Evolutionary conservation across 1,140 invertebrate species (phyloP), one percentile per base, ranked within the genome.

Genomic region (Drosophila eugracilis): DNA sequence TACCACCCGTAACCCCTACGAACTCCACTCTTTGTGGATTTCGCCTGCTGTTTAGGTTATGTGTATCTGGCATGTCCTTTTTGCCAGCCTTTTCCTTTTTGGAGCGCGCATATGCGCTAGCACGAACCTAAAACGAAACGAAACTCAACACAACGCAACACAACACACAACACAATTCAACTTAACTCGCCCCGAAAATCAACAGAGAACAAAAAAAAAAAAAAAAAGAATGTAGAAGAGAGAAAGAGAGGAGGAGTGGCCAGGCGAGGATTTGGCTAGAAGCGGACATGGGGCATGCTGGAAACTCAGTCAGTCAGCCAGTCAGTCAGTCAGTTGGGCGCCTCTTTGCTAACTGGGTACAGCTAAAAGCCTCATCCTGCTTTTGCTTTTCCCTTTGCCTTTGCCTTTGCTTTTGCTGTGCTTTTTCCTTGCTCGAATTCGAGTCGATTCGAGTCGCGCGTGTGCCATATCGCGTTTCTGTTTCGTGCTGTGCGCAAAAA

Each of bases 401-500:
- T 55, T 37, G 9, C 9, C 28, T 12, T 30, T 30, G 28, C 30
- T 32, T 32, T 32, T 32, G 30, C 30, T 32, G 30, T 32, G 30
- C 30, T 15, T 39, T 32, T 32, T n/a, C 41, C 26, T 28, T 62
- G 55, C 37, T 57, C 44, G 30, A 32, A 17, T 39, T 57, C 44
- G 30, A 32, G 15, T 39, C 15, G 3, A 7, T 19, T 17, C 48
- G 55, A 58, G 49, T 54, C 55, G 78, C 78, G 78, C 75, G 78
- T 79, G 55, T 58, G 54, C 54, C 77, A 71, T 55, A 75, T 80
- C 77, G 71, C 69, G 74, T 74, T 83, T 83, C 78, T 73, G 77
- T 74, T 83, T 83, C 78, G 78, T 83, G 62, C 47, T 69, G 78
- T 83, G 77, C 81, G 81, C 81, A 86, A 86, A 77, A 80, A 45